Evolutionary conservation across 2,888 invertebrate genomes (phyloP), one percentile per base, ranked within the genome.

Genomic region (Meliscaeva auricollis): DNA sequence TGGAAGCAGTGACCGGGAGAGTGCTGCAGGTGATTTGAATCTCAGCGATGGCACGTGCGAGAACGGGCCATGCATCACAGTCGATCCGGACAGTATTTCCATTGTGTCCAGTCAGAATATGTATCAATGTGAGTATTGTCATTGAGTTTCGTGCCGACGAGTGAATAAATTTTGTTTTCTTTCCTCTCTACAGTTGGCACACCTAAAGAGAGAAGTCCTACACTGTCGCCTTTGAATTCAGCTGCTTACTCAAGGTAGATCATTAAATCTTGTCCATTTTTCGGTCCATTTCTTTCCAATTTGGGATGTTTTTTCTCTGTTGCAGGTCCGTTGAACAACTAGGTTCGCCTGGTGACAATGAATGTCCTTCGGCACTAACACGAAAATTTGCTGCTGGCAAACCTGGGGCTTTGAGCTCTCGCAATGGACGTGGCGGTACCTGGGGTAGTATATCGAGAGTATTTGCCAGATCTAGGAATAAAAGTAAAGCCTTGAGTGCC

Each of bases 371-470:
- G 20, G 91, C 91, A 46, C 91, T 94, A 58, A 93, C 90, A 8
- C 87, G 92, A 11, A 91, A 91, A 84, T 91, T 91, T 64, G 89
- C 91, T 38, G 89, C 91, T 22, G 91, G 90, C 87, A 91, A 91
- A 38, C 92, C 91, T 32, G 93, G 90, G 78, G 90, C 92, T 8
- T 87, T 91, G 48, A 92, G 92, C 8, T 89, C 92, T 0, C 93
- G 95, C 3, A 91, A 92, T 58, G 95, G 95, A 0, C 94, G 96
- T 1, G 97, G 97, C 15, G 95, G 96, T 9, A 94, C 95, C 20
- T 98, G 97, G 97, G 97, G 97, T 69, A 97, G 97, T 89, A 98
- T 98, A 91, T 97, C 97, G 0, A 94, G 97, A 87, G 97, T 98
- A 35, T 98, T 98, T 89, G 97, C 97, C 0, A 93, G 97, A 72